Evolutionary conservation across 2,797 vertebrate genomes (phyloP).

Genomic region (Sebastolobus alascanus): DNA sequence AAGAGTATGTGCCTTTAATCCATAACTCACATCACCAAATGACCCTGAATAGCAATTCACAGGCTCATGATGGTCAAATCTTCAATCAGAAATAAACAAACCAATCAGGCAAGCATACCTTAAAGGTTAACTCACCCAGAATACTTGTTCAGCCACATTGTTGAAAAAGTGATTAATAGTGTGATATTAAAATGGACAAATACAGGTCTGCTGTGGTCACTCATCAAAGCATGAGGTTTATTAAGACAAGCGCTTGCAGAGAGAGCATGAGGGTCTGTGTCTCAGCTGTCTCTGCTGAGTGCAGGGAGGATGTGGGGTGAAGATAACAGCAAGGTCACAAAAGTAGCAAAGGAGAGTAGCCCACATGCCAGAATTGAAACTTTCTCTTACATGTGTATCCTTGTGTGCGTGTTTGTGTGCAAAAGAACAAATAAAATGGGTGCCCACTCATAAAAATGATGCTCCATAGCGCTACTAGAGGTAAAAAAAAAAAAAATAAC

Average conservation of each 20-base stretch:
- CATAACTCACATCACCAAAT: not conserved
- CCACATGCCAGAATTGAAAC: not conserved
- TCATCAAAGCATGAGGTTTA: not conserved
- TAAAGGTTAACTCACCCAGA: not conserved
- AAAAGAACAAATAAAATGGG: not conserved
- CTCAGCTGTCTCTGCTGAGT: not conserved
- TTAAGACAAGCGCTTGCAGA: not conserved
- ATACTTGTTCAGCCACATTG: not conserved
- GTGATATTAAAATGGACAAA: not conserved
- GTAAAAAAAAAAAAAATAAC: no score
- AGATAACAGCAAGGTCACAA: not conserved
- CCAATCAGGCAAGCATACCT: not conserved
- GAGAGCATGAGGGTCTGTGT: not conserved
- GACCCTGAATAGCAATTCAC: not conserved
- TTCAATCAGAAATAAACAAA: not conserved
- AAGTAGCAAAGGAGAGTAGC: not conserved
- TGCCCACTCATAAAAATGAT: not conserved
- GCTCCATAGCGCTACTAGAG: not conserved
- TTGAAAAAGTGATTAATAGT: not conserved
- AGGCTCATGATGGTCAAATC: not conserved
- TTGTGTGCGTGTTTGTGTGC: not conserved
- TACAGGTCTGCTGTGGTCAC: not conserved
- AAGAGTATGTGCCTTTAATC: no score
- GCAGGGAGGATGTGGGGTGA: not conserved
- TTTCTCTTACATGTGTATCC: not conserved